Evolutionary conservation across 2,888 invertebrate genomes (phyloP).

Genomic region (Vanessa cardui): DNA sequence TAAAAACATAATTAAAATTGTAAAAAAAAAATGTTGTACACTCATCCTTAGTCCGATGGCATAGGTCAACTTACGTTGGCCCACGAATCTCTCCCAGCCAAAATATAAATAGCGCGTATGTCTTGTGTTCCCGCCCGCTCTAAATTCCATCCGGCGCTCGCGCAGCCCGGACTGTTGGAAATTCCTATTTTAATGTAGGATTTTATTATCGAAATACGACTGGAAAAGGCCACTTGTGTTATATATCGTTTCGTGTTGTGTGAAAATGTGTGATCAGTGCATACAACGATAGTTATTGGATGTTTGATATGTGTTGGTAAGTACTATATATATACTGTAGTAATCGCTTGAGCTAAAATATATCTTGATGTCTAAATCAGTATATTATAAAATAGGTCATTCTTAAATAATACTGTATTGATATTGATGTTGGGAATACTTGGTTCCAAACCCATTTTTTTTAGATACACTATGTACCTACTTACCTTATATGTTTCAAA

Average conservation of each 20-base stretch:
- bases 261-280: constrained; percentile 76
- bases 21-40: neutral
- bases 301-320: constrained; percentile 52
- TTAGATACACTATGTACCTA: too few species aligned
- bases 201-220: constrained; percentile 60
- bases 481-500: too few species aligned
- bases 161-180: constrained; percentile 65
- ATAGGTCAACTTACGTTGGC: constrained; percentile 51
- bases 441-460: too few species aligned
- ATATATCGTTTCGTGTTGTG: constrained; percentile 41
- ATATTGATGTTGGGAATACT: too few species aligned
- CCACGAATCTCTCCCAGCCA: constrained; percentile 60
- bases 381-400: too few species aligned
- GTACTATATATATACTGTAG: constrained; percentile 22
- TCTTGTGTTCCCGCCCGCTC: constrained; percentile 58
- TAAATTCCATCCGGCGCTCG: constrained; percentile 72
- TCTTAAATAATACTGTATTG: too few species aligned
- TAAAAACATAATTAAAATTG: too few species aligned
- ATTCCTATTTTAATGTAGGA: constrained; percentile 52
- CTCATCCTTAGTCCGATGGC: neutral
- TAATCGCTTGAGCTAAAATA: too few species aligned
- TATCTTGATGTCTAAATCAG: too few species aligned
- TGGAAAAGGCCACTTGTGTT: constrained; percentile 64
- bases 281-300: constrained; percentile 61
- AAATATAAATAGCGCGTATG: constrained; percentile 67